Conservation (phyloP, 1,140 invertebrate genomes). For the Drosophila prosaltans region DNA sequence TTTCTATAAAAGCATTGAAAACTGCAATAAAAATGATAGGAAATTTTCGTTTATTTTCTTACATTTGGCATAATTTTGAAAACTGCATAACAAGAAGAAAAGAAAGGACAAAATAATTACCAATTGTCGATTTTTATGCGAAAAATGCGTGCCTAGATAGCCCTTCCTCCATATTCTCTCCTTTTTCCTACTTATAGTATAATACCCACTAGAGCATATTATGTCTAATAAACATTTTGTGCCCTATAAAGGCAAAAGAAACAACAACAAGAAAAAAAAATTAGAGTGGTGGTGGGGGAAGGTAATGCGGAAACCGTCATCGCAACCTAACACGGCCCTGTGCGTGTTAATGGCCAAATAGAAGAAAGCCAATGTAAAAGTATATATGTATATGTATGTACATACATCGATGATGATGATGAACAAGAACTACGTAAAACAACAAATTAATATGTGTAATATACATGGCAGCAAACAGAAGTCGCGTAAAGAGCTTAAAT, state of each 20-base stretch:
- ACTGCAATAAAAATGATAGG: too few relatives aligned
- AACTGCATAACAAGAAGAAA: conserved; percentile 44
- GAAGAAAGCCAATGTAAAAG: conserved; percentile 18
- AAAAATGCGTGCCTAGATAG: conserved; percentile 66
- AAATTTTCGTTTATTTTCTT: not conserved
- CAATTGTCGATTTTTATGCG: conserved; percentile 70
- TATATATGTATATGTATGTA: conserved; percentile 1
- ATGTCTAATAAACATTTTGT: conserved; percentile 79
- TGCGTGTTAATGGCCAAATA: conserved; percentile 70
- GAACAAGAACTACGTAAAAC: conserved; percentile 9
- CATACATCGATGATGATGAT: conserved; percentile 13
- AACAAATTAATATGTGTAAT: conserved; percentile 9
- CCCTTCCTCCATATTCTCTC: not conserved
- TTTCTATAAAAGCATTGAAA: too few relatives aligned
- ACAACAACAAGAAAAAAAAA: conserved; percentile 11
- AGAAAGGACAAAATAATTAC: not conserved
- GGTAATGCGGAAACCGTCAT: conserved; percentile 64
- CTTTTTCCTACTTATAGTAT: too few relatives aligned
- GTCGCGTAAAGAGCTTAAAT: conserved; percentile 49
- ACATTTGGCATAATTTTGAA: not conserved
- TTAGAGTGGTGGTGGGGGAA: conserved; percentile 6
- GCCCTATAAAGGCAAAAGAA: conserved; percentile 46
- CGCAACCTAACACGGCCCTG: conserved; percentile 70
- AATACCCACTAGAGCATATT: conserved; percentile 35
- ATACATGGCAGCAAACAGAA: conserved; percentile 12